Percentiles rank a stretch among this genome's conserved stretches.
Evolutionary conservation across 2,888 invertebrate genomes (phyloP).

Genomic region (Sylvicola cinctus): DNA sequence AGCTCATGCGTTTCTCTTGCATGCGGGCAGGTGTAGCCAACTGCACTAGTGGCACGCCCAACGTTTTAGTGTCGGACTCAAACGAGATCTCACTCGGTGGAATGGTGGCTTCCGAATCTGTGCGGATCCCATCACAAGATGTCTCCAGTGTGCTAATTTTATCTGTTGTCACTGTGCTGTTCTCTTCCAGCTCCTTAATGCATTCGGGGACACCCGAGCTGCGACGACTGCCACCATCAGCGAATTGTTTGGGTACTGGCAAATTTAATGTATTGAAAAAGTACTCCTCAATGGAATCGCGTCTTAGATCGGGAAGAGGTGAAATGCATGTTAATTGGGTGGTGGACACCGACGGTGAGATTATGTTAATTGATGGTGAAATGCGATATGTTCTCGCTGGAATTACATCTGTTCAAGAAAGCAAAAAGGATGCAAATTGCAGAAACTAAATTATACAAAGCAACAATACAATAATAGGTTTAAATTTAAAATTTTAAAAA

Average conservation of each 20-base stretch:
- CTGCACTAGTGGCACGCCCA: slow-evolving; percentile 17
- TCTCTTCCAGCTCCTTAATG: slow-evolving; percentile 16
- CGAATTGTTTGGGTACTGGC: slow-evolving; percentile 65
- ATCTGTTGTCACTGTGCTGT: not conserved
- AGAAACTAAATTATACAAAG: not conserved
- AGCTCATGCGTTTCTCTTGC: not conserved
- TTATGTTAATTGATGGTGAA: slow-evolving; percentile 17
- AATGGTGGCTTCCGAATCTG: slow-evolving; percentile 9
- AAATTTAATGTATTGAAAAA: slow-evolving; percentile 26
- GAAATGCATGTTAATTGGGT: slow-evolving; percentile 38
- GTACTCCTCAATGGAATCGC: slow-evolving; percentile 39
- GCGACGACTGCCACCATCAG: slow-evolving; percentile 55
- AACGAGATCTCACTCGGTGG: slow-evolving; percentile 9
- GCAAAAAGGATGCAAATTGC: not conserved
- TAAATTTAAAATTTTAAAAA: too few species aligned
- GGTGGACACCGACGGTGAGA: slow-evolving; percentile 23
- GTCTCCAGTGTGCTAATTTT: not conserved
- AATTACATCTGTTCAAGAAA: not conserved
- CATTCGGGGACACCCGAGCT: slow-evolving; percentile 29
- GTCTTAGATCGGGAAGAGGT: slow-evolving; percentile 39
- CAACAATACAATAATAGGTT: not conserved
- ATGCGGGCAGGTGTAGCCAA: too few species aligned
- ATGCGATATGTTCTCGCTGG: slow-evolving; percentile 6
- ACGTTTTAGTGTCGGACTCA: slow-evolving; percentile 13
- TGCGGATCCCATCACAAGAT: not conserved